Conservation (phyloP, 1,140 invertebrate species). For the Drosophila sulfurigaster region DNA sequence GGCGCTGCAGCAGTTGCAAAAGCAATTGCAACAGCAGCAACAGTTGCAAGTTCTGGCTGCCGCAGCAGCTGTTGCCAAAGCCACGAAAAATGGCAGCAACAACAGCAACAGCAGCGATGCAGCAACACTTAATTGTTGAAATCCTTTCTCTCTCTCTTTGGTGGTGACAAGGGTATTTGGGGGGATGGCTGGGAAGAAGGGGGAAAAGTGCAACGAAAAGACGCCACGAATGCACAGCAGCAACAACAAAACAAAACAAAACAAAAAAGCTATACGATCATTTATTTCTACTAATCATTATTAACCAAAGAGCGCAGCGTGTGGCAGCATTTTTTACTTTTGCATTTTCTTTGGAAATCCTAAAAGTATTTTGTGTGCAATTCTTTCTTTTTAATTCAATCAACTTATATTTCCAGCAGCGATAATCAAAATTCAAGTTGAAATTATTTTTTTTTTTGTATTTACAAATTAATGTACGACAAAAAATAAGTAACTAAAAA, state of each 20-base stretch:
- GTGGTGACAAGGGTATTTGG: not conserved
- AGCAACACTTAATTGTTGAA: conserved; percentile 45
- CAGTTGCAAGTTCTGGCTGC: conserved; percentile 66
- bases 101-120: conserved; percentile 33
- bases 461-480: conserved; percentile 40
- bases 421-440: conserved; percentile 53
- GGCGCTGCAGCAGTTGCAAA: conserved; percentile 66
- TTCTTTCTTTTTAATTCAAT: conserved; percentile 12
- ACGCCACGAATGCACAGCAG: not conserved
- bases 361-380: conserved; percentile 34
- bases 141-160: not conserved
- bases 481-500: conserved; percentile 42
- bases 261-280: conserved; percentile 9
- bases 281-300: conserved; percentile 63
- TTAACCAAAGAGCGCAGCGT: conserved; percentile 72
- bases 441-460: conserved; percentile 36
- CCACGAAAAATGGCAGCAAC: conserved; percentile 27
- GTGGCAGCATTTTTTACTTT: conserved; percentile 26
- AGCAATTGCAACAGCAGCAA: conserved; percentile 60
- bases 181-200: not conserved
- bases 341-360: conserved; percentile 57
- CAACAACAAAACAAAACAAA: not conserved
- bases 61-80: conserved; percentile 61
- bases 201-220: conserved; percentile 14
- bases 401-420: conserved; percentile 47